Conservation (phyloP, 2,113 vertebrate species). For the Salvator merianae region DNA sequence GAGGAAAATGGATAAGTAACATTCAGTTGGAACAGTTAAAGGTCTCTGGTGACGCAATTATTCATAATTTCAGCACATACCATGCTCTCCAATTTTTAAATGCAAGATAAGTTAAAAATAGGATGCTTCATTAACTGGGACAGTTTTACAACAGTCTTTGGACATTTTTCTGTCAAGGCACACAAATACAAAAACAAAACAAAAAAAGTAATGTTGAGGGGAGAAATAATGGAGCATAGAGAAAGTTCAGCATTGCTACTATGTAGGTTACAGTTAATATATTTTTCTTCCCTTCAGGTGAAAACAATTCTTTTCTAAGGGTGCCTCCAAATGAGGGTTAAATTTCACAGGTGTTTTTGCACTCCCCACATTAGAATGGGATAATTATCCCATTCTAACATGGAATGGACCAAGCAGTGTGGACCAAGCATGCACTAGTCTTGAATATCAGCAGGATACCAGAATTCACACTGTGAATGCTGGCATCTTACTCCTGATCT, state of each 20-base stretch:
- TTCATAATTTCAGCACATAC: constrained; percentile 22
- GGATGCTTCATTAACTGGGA: constrained; percentile 9
- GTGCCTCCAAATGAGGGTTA: too few species aligned
- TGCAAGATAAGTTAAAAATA: constrained; percentile 16
- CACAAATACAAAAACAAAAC: neutral
- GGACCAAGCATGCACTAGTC: too few species aligned
- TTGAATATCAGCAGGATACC: too few species aligned
- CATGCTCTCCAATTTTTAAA: constrained; percentile 17
- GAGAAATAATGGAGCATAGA: neutral
- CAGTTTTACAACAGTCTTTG: neutral
- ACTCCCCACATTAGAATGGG: too few species aligned
- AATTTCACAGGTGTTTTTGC: too few species aligned
- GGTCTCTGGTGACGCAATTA: constrained; percentile 24
- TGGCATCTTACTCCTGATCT: too few species aligned
- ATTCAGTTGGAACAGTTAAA: constrained; percentile 28
- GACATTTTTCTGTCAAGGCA: neutral
- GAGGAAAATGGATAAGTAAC: constrained; percentile 14
- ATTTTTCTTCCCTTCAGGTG: neutral
- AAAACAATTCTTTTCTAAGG: too few species aligned
- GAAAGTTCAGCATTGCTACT: neutral
- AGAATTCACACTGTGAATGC: too few species aligned
- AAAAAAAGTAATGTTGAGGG: neutral
- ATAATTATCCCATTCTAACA: too few species aligned
- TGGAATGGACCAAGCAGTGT: too few species aligned
- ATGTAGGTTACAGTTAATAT: neutral